Conservation (phyloP, 2,888 invertebrate genomes). For the Tuberolachnus salignus region DNA sequence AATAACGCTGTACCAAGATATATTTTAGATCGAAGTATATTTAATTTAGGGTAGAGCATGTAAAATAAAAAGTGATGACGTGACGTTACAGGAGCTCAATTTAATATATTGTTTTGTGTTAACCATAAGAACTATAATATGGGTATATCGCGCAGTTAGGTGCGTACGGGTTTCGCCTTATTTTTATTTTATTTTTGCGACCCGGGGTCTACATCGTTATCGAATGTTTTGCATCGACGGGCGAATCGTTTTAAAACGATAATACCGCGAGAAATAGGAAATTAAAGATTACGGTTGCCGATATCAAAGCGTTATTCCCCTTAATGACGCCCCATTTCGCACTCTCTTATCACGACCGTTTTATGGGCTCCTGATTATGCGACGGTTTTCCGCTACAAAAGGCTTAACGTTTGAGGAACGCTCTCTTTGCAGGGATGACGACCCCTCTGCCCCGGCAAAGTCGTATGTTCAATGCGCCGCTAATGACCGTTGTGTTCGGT, state of each 20-base stretch:
- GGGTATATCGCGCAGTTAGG: background rate
- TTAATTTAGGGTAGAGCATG: background rate
- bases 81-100: background rate
- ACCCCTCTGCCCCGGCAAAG: background rate
- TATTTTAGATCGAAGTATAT: too few relatives aligned
- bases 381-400: conserved; percentile 56
- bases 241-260: conserved; percentile 43
- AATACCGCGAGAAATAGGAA: conserved; percentile 46
- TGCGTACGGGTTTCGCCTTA: too few relatives aligned
- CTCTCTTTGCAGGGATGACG: background rate
- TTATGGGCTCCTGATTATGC: conserved; percentile 55
- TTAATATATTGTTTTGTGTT: conserved; percentile 25
- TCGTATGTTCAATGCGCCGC: conserved; percentile 43
- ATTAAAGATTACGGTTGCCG: conserved; percentile 55
- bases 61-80: background rate
- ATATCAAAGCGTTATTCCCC: conserved; percentile 48
- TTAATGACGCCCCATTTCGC: conserved; percentile 48
- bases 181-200: background rate
- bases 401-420: conserved; percentile 46
- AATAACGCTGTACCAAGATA: background rate
- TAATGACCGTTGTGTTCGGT: conserved; percentile 53
- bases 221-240: conserved; percentile 47
- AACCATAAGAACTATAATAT: background rate
- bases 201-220: conserved; percentile 18
- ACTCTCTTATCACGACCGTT: conserved; percentile 53